Base-by-base conservation (phyloP, 2,797 vertebrate genomes). In the Rachycentron canadum region DNA sequence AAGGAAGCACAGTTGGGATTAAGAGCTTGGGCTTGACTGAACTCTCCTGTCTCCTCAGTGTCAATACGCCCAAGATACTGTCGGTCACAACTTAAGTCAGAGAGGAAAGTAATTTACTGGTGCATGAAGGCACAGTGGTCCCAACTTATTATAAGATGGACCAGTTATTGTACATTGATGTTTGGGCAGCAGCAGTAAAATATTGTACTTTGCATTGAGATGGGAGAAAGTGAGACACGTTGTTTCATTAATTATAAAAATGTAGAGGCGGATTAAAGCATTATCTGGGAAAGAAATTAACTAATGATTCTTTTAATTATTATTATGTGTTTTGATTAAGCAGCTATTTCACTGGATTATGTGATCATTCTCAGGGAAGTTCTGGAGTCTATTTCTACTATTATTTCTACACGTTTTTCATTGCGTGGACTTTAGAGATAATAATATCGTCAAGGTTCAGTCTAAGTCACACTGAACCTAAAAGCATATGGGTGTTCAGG, bases 1-100 rank as follows among this genome's bases (percentile, higher is more conserved):
- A 78, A 86, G 88, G 91, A 92, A 85, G 89, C 89, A 93, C 59
- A 67, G 78, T 21, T 68, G 80, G 91, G 91, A 94, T 94, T 94
- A 94, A 93, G 86, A 85, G 90, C 91, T 93, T 63, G 38, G 67
- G 83, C 61, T 82, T 73, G 79, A 86, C 90, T 91, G 85, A 83
- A 82, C 76, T 87, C 87, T 83, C 68, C 85, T 76, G 87, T 87
- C 89, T 91, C 76, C 72, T 50, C 25, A 10, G 77, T 83, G 88
- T 92, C 91, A 79, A 91, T 92, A 89, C 30, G 84, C 75, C 81
- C 74, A 53, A 67, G 88, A 88, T 81, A 68, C 82, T 83, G 86
- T 90, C 86, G 86, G 70, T 89, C 85, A 82, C 76, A 69, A 43
- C 81, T 85, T 83, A 57, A 86, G 86, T 72, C 85, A 78, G 83